Conservation (phyloP, 2,888 invertebrate species). For the Cryptus armator region DNA sequence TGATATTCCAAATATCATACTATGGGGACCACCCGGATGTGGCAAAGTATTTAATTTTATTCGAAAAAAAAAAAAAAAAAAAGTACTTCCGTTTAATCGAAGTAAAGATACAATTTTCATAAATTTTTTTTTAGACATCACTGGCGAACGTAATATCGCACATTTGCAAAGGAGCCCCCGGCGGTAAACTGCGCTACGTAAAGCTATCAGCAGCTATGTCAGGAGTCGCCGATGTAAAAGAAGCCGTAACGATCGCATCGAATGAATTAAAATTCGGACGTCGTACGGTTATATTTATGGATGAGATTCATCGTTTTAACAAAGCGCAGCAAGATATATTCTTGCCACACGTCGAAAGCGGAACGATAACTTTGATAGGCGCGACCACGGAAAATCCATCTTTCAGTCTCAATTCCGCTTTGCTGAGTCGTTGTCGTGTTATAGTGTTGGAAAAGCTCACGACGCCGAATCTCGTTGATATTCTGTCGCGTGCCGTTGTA, state of each 20-base stretch:
- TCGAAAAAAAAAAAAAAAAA: neutral
- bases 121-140: slow-evolving; percentile 88
- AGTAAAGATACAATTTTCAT: neutral
- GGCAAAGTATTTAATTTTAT: slow-evolving; percentile 88
- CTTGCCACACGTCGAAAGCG: slow-evolving; percentile 92
- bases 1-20: slow-evolving; percentile 92
- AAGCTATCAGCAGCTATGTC: slow-evolving; percentile 92
- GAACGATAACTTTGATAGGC: slow-evolving; percentile 91
- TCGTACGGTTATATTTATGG: slow-evolving; percentile 93
- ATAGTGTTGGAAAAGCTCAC: slow-evolving; percentile 91
- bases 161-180: slow-evolving; percentile 88
- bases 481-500: slow-evolving; percentile 88
- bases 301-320: slow-evolving; percentile 95
- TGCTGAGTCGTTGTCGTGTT: slow-evolving; percentile 92
- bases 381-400: slow-evolving; percentile 97
- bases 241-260: slow-evolving; percentile 90
- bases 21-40: slow-evolving; percentile 95
- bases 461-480: slow-evolving; percentile 87
- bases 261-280: slow-evolving; percentile 90
- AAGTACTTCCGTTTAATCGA: neutral
- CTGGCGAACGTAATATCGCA: slow-evolving; percentile 90
- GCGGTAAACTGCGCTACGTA: slow-evolving; percentile 88
- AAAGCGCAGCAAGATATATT: slow-evolving; percentile 94
- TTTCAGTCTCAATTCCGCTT: slow-evolving; percentile 92
- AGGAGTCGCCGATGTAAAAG: slow-evolving; percentile 92